These are phyloP conservation scores for Polydesmus complanatus DNA, from an alignment of 2,888 invertebrate genomes.

Conservation along the genomic window DNA sequence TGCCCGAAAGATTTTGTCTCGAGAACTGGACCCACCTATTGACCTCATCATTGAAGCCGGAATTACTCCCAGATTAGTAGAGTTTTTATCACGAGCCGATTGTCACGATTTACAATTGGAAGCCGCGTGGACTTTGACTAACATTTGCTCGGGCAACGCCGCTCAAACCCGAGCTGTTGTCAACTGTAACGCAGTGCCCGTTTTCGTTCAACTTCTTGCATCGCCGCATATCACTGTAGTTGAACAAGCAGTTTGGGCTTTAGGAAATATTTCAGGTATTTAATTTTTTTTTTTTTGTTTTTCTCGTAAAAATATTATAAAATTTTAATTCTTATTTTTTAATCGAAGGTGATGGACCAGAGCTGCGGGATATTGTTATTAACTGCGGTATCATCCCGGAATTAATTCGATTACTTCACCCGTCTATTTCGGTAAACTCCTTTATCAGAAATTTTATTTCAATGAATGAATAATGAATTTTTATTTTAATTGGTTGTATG, in stretches of 20 bases:
- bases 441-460: not conserved
- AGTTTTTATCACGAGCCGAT: conserved; percentile 53
- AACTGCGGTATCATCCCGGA: conserved; percentile 53
- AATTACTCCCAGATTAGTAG: conserved; percentile 66
- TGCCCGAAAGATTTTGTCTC: conserved; percentile 73
- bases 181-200: conserved; percentile 58
- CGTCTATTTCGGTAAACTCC: conserved; percentile 40
- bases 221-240: conserved; percentile 55
- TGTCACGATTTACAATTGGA: conserved; percentile 30
- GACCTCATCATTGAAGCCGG: conserved; percentile 68
- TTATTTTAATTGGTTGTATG: not conserved
- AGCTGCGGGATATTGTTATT: conserved; percentile 68
- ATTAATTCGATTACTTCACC: conserved; percentile 50
- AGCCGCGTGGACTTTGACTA: conserved; percentile 4
- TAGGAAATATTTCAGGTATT: conserved; percentile 78
- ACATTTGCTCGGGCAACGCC: conserved; percentile 3
- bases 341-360: conserved; percentile 56
- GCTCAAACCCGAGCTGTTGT: not conserved
- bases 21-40: conserved; percentile 82
- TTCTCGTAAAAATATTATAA: not conserved
- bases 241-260: conserved; percentile 92
- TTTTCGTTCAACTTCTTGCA: conserved; percentile 55
- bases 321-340: not conserved
- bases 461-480: not conserved
- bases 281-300: not conserved